These are phyloP conservation scores for Oreonectes daqikongensis DNA, from an alignment of 2,797 vertebrate species.

Conservation along the genomic window DNA sequence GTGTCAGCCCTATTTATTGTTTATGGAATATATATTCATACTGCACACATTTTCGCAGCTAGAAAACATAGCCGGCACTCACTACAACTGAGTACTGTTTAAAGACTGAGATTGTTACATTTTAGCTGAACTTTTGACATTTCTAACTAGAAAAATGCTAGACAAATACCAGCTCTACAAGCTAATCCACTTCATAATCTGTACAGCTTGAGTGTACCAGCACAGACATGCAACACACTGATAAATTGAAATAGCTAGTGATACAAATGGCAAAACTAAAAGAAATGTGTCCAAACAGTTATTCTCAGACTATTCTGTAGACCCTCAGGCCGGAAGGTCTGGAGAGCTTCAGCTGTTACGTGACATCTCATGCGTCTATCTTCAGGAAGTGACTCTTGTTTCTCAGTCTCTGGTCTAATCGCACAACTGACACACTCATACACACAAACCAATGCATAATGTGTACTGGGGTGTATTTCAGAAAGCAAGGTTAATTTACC, in stretches of 20 bases:
- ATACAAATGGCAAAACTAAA: slow-evolving; percentile 27
- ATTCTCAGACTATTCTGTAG: slow-evolving; percentile 19
- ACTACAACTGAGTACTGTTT: too few relatives aligned
- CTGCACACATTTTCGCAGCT: too few relatives aligned
- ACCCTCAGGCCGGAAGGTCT: slow-evolving; percentile 39
- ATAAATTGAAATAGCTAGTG: slow-evolving; percentile 2
- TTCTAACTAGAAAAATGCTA: background rate
- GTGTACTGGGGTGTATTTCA: background rate
- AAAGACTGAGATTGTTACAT: too few relatives aligned
- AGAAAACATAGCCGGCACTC: too few relatives aligned
- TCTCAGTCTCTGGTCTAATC: slow-evolving; percentile 33
- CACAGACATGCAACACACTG: background rate
- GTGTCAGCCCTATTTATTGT: too few relatives aligned
- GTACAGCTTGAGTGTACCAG: background rate
- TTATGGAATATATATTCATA: too few relatives aligned
- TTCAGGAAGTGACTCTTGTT: slow-evolving; percentile 66
- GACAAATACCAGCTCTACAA: background rate
- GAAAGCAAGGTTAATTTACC: too few relatives aligned
- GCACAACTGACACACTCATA: background rate
- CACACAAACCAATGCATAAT: background rate
- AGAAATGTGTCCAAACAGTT: background rate
- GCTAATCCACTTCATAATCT: background rate
- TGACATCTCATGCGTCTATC: slow-evolving; percentile 55
- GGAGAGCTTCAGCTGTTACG: slow-evolving; percentile 53
- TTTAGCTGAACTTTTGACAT: too few relatives aligned